A percentile compares a stretch with the other conserved stretches of the same genome.
Evolutionary conservation across 2,797 vertebrate genomes (phyloP).

Genomic region (Bradypus variegatus): DNA sequence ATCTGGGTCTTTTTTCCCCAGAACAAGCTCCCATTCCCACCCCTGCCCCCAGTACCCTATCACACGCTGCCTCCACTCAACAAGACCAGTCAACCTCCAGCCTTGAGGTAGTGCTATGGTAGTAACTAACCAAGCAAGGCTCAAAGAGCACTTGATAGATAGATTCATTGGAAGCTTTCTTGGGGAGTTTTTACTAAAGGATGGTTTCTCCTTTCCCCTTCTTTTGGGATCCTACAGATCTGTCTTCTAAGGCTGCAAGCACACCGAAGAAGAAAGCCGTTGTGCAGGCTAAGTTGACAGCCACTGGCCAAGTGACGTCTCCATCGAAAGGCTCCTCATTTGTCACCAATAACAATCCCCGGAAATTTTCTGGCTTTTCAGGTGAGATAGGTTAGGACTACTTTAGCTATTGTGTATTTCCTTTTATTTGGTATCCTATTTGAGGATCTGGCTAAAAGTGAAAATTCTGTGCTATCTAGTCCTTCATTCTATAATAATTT

Average conservation of each 20-base stretch:
- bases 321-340: constrained; percentile 72
- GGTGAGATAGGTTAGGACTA: constrained; percentile 71
- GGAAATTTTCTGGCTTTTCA: constrained; percentile 96
- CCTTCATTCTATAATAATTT: background rate
- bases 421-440: background rate
- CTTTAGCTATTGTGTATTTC: background rate
- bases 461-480: background rate
- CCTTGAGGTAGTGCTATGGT: background rate
- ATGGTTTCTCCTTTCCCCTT: background rate
- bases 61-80: background rate
- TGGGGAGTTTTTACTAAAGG: background rate
- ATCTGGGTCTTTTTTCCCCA: background rate
- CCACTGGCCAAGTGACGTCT: constrained; percentile 74
- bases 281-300: constrained; percentile 86
- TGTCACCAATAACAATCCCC: constrained; percentile 79
- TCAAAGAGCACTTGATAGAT: background rate
- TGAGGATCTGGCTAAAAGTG: background rate
- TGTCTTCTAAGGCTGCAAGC: constrained; percentile 82
- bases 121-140: background rate
- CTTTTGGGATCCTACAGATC: constrained; percentile 73
- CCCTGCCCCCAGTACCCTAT: background rate
- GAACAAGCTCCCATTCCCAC: background rate
- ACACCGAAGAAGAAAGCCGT: constrained; percentile 89
- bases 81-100: background rate
- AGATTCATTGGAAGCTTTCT: background rate